phyloP scores from a whole-genome alignment of 2,888 invertebrate genomes.

The Limnephilus rhombicus region DNA sequence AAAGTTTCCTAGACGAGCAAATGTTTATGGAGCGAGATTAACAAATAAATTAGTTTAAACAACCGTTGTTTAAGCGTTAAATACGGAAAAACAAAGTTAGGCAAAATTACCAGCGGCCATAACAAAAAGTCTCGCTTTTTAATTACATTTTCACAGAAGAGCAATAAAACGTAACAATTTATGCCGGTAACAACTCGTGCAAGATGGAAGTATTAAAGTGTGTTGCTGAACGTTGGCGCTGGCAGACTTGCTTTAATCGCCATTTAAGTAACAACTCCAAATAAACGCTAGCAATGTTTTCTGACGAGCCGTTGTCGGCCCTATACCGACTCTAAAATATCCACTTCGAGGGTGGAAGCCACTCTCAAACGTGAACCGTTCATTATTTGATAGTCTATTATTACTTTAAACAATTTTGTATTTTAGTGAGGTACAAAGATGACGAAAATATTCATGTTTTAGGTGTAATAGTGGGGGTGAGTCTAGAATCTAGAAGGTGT shows the following conservation, averaged over 20 bases:
- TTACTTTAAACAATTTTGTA: neutral
- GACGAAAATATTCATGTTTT: neutral
- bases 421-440: neutral
- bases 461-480: neutral
- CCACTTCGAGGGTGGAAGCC: neutral
- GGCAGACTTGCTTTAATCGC: constrained; percentile 13
- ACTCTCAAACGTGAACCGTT: neutral
- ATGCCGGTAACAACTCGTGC: constrained; percentile 48
- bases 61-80: constrained; percentile 59
- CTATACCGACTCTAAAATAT: neutral
- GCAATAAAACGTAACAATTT: constrained; percentile 62
- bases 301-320: neutral
- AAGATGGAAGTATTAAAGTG: constrained; percentile 31
- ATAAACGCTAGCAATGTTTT: neutral
- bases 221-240: constrained; percentile 31
- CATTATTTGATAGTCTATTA: no score
- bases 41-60: constrained; percentile 61
- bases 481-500: constrained; percentile 3
- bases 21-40: constrained; percentile 51
- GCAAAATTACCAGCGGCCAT: constrained; percentile 51
- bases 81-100: constrained; percentile 57
- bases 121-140: constrained; percentile 60
- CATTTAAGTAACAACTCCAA: constrained; percentile 21
- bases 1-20: constrained; percentile 43
- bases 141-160: constrained; percentile 60